Base-by-base conservation (phyloP, 2,797 vertebrate genomes). In the Microchirus variegatus region DNA sequence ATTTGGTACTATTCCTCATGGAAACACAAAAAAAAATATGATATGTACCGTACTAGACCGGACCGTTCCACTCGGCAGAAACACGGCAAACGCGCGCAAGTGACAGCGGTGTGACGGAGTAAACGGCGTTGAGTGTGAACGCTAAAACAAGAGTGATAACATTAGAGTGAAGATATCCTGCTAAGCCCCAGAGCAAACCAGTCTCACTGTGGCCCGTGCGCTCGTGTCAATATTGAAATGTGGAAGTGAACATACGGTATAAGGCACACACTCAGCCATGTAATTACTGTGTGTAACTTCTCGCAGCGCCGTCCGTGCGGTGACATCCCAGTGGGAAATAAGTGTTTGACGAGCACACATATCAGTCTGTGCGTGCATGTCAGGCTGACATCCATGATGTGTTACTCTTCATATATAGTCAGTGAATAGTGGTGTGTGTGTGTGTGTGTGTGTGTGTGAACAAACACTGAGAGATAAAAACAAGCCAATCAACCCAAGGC, bases 221-320 rank as follows among this genome's bases (percentile, higher is more conserved):
- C 46, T 64, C 22, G 11, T 47, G 56, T 80, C 72, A 63, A 75
- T 67, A 71, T 47, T 71, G 49, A 67, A 77, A 61, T 59, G 67
- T 65, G 58, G 56, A 75, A 75, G 44, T 13, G 42, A 63, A 61
- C 19, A 36, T 18, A 53, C 56, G 63, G 71, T 62, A 56, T 67
- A n/a, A 47, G 53, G 38, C 48, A 65, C 8, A 59, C 45, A 59
- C 42, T 17, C 49, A 73, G 73, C 64, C 16, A 37, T 68, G 73
- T 72, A 75, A 85, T 85, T 87, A 81, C 59, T 18, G 59, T 77
- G 53, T 56, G 70, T 48, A 62, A 65, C 52, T 64, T 56, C 26
- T 35, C 36, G 47, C 15, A 0, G 7, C 55, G 10, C 17, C 46
- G 18, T 59, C 54, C 46, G 19, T 55, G 51, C 51, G 17, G 46